Percentiles rank a stretch among this genome's conserved stretches.
These are phyloP conservation scores for Tinea trinotella DNA, from an alignment of 2,888 invertebrate genomes.

Conservation along the genomic window DNA sequence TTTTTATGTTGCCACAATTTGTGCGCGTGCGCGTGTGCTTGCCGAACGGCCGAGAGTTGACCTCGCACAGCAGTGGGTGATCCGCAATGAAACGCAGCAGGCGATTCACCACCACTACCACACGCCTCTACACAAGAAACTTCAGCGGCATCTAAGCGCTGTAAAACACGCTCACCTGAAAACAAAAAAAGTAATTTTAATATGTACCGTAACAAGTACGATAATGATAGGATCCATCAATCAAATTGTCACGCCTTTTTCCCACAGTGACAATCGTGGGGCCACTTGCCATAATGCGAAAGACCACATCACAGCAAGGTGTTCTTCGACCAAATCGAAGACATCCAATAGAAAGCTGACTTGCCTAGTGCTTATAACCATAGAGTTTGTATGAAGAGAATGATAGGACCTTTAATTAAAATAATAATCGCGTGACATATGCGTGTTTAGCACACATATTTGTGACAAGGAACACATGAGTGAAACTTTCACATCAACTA, in stretches of 20 bases:
- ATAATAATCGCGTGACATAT: not conserved
- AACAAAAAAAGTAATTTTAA: not conserved
- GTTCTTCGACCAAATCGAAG: no score
- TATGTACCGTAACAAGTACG: no score
- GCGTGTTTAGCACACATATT: conserved; percentile 1
- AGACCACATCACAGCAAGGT: no score
- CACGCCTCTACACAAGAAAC: conserved; percentile 75
- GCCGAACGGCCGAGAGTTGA: conserved; percentile 88
- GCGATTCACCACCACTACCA: conserved; percentile 75
- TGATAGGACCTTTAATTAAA: not conserved
- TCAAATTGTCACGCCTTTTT: no score
- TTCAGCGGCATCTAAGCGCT: conserved; percentile 72
- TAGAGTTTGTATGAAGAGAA: no score
- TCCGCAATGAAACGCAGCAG: conserved; percentile 81
- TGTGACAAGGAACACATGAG: not conserved
- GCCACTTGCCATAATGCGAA: not conserved
- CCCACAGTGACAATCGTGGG: not conserved
- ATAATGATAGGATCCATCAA: no score
- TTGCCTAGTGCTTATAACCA: no score
- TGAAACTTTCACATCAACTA: conserved; percentile 6
- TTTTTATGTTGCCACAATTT: conserved; percentile 97
- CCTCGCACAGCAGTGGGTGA: conserved; percentile 81
- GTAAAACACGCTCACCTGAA: conserved; percentile 79
- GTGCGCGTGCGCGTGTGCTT: conserved; percentile 91
- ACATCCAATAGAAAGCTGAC: no score